A percentile compares a stretch with the other conserved stretches of the same genome.
Conservation (phyloP, 2,113 vertebrate species). For the Crotalus helleri region DNA sequence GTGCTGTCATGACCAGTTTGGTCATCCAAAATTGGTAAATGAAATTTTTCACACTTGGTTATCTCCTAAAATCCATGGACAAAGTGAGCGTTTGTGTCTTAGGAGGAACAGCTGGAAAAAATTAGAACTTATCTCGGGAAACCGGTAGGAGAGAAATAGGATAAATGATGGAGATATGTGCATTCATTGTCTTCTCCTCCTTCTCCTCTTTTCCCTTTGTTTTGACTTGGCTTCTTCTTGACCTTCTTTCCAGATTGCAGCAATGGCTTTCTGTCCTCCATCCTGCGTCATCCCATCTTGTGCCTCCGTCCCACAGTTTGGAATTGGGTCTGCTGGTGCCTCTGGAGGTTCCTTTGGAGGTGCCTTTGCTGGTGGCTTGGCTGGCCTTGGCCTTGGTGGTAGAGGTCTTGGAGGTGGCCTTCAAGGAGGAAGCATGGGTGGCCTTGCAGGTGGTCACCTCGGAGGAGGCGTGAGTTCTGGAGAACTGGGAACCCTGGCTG, state of each 20-base stretch:
- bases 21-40: not conserved
- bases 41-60: not conserved
- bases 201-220: not conserved
- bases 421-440: not conserved
- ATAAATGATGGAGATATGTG: not conserved
- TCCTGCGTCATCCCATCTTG: not conserved
- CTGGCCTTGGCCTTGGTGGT: too few species aligned
- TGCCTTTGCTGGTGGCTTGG: too few species aligned
- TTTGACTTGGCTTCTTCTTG: not conserved
- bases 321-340: not conserved
- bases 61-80: not conserved
- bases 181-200: not conserved
- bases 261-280: not conserved
- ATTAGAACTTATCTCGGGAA: not conserved
- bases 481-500: not conserved
- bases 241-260: not conserved
- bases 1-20: not conserved
- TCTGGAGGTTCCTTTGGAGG: not conserved
- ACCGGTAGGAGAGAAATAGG: not conserved
- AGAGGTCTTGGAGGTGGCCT: too few species aligned
- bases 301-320: not conserved
- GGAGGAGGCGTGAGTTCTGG: not conserved
- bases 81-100: not conserved
- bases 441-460: not conserved
- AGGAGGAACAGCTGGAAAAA: not conserved